These are phyloP conservation scores for Tetragonula clypearis DNA, from an alignment of 1,140 invertebrate genomes.

Conservation along the genomic window DNA sequence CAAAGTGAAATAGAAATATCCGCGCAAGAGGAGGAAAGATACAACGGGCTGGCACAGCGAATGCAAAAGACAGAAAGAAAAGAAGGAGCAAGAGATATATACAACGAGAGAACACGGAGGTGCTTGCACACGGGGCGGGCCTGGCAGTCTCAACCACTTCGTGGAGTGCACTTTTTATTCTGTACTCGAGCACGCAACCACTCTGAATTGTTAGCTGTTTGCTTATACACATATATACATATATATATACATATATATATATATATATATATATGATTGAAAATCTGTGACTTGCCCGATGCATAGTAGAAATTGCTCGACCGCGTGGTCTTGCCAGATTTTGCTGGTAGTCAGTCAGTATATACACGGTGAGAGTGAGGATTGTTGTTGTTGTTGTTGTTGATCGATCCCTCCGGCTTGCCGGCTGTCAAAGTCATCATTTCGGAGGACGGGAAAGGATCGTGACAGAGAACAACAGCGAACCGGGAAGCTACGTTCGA, in stretches of 20 bases:
- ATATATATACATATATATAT: too few species aligned
- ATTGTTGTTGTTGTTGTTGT: conserved; percentile 56
- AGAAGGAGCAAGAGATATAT: conserved; percentile 52
- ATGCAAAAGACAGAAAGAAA: conserved; percentile 33
- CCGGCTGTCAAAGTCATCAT: conserved; percentile 39
- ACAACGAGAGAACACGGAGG: conserved; percentile 28
- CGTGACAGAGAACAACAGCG: neutral
- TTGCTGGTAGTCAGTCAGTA: conserved; percentile 6
- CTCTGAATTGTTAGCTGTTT: conserved; percentile 36
- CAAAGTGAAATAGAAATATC: conserved; percentile 42
- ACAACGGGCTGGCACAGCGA: conserved; percentile 17
- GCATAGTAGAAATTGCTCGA: conserved; percentile 6
- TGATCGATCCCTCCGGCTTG: conserved; percentile 44
- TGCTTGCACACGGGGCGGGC: conserved; percentile 60
- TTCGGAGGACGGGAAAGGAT: conserved; percentile 16
- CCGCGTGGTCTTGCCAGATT: conserved; percentile 48
- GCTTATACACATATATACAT: neutral
- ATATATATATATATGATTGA: conserved; percentile 1
- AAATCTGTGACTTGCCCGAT: conserved; percentile 27
- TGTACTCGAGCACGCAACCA: conserved; percentile 31
- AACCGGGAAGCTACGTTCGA: neutral
- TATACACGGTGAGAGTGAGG: conserved; percentile 7
- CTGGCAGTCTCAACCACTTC: conserved; percentile 58
- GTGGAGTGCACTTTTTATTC: conserved; percentile 46
- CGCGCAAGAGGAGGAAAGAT: conserved; percentile 58